Evolutionary conservation across 2,113 vertebrate genomes (phyloP), one percentile per base, ranked within the genome.

Genomic region (Misgurnus anguillicaudatus): DNA sequence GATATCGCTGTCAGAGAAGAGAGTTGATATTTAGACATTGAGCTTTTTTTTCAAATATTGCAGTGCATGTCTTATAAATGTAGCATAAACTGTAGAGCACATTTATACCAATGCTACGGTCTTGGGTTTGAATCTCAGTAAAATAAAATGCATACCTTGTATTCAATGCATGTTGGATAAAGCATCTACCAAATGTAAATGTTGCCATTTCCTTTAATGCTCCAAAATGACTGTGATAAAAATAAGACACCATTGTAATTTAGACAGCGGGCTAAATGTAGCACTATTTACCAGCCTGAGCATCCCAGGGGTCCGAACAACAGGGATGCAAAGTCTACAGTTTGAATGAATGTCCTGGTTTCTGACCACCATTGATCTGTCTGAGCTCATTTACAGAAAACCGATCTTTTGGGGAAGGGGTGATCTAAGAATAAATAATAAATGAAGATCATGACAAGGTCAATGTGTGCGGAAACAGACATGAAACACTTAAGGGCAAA

Each of bases 1-100:
- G 95, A 87, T 98, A 98, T 86, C 95, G 92, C 97, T 97, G 92
- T 69, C 65, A 82, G 63, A 80, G 53, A 24, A 85, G 64, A 74
- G 79, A 36, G n/a, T 21, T 58, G 8, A 45, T 67, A 75, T 81
- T 51, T 39, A 77, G 67, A 5, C 8, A 57, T 57, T 6, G 6
- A 19, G 9, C n/a, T n/a, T 71, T 38, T 69, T 14, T 38, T 21
- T 13, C 10, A 4, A 4, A 53, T 53, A 11, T 51, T 55, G 1
- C 8, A 5, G n/a, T 6, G 8, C 3, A 57, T 8, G 5, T 42
- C 9, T 5, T n/a, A 19, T 57, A 17, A 19, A 6, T 9, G 53
- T 57, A 51, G 13, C 48, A 51, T 51, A 51, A 51, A 51, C 16
- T 16, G 48, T 51, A 14, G 48, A 16, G 48, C 11, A 51, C 4